These are phyloP conservation scores for Platyscapa corneri DNA, from an alignment of 1,140 invertebrate genomes.

Conservation along the genomic window DNA sequence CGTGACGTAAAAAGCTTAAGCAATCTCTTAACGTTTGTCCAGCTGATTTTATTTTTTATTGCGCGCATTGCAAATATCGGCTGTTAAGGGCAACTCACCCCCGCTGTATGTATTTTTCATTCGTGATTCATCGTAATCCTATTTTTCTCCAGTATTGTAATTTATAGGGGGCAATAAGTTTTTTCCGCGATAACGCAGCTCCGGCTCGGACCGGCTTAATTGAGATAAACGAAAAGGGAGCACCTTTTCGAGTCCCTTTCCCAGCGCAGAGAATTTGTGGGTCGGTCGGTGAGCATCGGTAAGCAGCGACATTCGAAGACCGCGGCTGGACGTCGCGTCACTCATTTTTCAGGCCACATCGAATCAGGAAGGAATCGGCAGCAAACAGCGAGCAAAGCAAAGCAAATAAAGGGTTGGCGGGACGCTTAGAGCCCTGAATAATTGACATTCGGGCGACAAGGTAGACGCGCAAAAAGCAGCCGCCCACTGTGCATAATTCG, in stretches of 20 bases:
- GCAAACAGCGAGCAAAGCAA: background rate
- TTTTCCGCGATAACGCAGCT: background rate
- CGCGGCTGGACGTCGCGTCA: background rate
- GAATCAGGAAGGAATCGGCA: slow-evolving; percentile 15
- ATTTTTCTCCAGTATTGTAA: background rate
- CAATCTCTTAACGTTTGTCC: background rate
- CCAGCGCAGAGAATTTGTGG: background rate
- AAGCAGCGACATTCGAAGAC: background rate
- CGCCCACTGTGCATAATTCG: background rate
- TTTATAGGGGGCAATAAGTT: background rate
- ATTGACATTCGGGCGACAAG: background rate
- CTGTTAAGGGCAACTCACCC: background rate
- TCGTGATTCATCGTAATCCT: background rate
- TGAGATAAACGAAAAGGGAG: background rate
- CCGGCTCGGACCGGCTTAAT: background rate
- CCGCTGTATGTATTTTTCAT: background rate
- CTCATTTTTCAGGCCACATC: background rate
- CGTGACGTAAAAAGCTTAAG: too few species aligned
- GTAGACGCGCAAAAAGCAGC: background rate
- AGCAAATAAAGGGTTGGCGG: background rate
- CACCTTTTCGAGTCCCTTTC: background rate
- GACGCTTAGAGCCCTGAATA: background rate
- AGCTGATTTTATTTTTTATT: background rate
- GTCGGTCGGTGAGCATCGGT: background rate
- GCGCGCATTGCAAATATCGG: background rate